Percentiles rank a stretch among this genome's conserved stretches.
Conservation (phyloP, 1,140 invertebrate genomes). For the Drosophila simulans region DNA sequence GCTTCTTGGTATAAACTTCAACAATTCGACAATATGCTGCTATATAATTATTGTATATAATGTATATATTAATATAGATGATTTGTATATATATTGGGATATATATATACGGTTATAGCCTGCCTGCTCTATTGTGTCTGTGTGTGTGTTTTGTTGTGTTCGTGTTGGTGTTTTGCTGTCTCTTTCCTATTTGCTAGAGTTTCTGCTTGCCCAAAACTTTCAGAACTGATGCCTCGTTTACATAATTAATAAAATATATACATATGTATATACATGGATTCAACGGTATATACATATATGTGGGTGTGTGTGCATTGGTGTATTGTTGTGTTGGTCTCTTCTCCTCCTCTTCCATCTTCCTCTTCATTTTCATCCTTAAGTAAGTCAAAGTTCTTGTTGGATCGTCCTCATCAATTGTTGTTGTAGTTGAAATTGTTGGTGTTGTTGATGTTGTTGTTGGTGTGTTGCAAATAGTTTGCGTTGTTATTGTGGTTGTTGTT, state of each 20-base stretch:
- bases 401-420: conserved; percentile 66
- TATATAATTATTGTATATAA: conserved; percentile 57
- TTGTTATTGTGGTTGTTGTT: conserved; percentile 62
- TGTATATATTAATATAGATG: conserved; percentile 39
- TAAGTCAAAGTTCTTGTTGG: conserved; percentile 74
- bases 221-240: conserved; percentile 63
- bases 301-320: conserved; percentile 17
- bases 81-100: conserved; percentile 9
- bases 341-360: conserved; percentile 10
- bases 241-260: conserved; percentile 81
- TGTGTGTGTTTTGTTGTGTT: conserved; percentile 24
- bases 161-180: conserved; percentile 36
- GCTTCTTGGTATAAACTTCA: conserved; percentile 75
- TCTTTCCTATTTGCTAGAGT: conserved; percentile 64
- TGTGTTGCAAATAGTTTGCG: conserved; percentile 46
- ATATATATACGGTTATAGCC: conserved; percentile 51
- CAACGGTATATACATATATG: conserved; percentile 54
- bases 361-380: conserved; percentile 47
- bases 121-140: conserved; percentile 55
- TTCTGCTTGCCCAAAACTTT: conserved; percentile 27
- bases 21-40: conserved; percentile 73
- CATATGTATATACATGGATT: conserved; percentile 71
- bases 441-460: conserved; percentile 29
- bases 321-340: conserved; percentile 39
- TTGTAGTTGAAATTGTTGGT: conserved; percentile 61